Percentiles rank a stretch among this genome's conserved stretches.
These are phyloP conservation scores for Conomelus anceps DNA, from an alignment of 2,888 invertebrate genomes.

Conservation along the genomic window DNA sequence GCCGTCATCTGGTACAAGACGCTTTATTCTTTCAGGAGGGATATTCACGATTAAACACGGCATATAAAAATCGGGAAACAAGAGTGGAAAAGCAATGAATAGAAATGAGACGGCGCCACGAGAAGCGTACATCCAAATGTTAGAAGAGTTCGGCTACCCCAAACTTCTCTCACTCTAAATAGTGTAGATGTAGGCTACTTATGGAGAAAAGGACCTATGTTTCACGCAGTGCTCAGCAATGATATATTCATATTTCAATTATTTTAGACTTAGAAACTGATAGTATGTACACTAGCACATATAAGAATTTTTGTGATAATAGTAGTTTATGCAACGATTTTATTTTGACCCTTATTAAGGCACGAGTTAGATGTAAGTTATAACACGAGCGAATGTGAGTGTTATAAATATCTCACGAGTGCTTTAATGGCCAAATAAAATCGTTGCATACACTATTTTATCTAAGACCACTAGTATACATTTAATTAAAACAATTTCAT, in stretches of 20 bases:
- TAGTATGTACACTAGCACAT: not conserved
- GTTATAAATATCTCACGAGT: too few relatives aligned
- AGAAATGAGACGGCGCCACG: not conserved
- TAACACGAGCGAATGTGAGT: too few relatives aligned
- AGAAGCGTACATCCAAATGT: not conserved
- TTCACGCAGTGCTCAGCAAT: not conserved
- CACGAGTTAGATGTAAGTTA: too few relatives aligned
- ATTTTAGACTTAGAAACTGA: not conserved
- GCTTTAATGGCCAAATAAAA: too few relatives aligned
- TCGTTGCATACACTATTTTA: too few relatives aligned
- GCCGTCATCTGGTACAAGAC: not conserved
- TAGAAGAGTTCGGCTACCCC: not conserved
- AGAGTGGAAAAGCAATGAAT: not conserved
- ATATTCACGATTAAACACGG: not conserved
- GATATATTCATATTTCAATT: not conserved
- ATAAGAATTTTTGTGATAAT: not conserved
- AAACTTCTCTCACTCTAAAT: not conserved
- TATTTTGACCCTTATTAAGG: too few relatives aligned
- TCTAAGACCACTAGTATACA: too few relatives aligned
- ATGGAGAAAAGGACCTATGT: not conserved
- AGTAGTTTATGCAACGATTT: too few relatives aligned
- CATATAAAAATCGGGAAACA: not conserved
- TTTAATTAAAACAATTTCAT: too few relatives aligned
- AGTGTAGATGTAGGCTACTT: not conserved
- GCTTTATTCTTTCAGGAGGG: not conserved